Conservation (phyloP, 37 sponge, comb jelly and placozoan species). For the Oopsacas minuta region DNA sequence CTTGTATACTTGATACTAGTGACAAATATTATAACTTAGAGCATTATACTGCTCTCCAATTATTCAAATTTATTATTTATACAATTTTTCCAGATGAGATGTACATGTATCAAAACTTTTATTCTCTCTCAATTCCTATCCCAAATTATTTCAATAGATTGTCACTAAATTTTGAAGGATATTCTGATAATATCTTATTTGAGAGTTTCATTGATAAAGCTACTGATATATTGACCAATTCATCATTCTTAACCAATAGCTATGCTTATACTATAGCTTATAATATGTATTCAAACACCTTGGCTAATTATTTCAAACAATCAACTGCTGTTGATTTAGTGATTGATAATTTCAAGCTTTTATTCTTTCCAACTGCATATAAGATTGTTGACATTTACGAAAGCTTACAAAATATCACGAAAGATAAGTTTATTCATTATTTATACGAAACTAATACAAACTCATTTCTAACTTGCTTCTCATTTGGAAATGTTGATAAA, state of each 20-base stretch:
- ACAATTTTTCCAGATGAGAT: not conserved
- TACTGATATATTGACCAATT: not conserved
- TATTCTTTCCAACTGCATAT: not conserved
- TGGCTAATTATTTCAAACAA: not conserved
- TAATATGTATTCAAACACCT: not conserved
- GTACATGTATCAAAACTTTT: not conserved
- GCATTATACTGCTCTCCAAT: not conserved
- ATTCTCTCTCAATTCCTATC: not conserved
- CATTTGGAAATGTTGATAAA: constrained; percentile 14
- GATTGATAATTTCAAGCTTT: not conserved
- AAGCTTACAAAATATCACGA: not conserved
- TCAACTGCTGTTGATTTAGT: not conserved
- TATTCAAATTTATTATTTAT: not conserved
- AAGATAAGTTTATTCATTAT: not conserved
- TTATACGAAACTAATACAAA: not conserved
- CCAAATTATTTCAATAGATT: not conserved
- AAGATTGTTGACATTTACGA: not conserved
- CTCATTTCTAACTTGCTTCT: not conserved
- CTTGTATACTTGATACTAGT: not conserved
- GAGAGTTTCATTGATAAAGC: not conserved
- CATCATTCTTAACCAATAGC: not conserved
- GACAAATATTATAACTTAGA: not conserved
- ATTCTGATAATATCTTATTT: not conserved
- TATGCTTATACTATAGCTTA: not conserved
- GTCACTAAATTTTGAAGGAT: not conserved